phyloP scores from a whole-genome alignment of 2,888 invertebrate species.

The Micropterix aruncella region DNA sequence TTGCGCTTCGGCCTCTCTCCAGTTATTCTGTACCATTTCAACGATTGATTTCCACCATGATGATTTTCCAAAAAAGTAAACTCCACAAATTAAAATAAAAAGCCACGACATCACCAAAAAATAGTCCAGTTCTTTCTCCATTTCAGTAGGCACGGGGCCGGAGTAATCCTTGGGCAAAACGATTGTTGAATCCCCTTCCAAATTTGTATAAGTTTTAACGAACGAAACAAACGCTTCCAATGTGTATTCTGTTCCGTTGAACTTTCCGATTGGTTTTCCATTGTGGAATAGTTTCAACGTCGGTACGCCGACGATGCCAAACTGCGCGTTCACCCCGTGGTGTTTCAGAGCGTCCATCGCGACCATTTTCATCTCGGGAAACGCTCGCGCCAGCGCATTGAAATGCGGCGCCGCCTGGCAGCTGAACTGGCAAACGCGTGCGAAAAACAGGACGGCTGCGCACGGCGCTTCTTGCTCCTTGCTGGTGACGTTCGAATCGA shows the following conservation, averaged over 20 bases:
- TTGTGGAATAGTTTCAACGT: conserved; percentile 82
- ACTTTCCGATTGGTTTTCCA: conserved; percentile 72
- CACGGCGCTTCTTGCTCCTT: conserved; percentile 52
- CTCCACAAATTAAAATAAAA: conserved; percentile 61
- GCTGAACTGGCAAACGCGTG: conserved; percentile 82
- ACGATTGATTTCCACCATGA: conserved; percentile 65
- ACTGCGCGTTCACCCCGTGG: conserved; percentile 77
- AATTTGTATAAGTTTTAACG: conserved; percentile 59
- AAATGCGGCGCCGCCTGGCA: conserved; percentile 80
- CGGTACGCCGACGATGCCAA: conserved; percentile 83
- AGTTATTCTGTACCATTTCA: conserved; percentile 72
- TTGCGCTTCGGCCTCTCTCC: conserved; percentile 78
- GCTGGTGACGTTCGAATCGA: conserved; percentile 48
- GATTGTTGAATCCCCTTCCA: conserved; percentile 45
- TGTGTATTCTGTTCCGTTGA: conserved; percentile 68
- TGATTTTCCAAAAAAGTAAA: conserved; percentile 66
- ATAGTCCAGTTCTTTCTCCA: conserved; percentile 65
- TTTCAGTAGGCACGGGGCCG: conserved; percentile 70
- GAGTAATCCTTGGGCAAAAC: conserved; percentile 63
- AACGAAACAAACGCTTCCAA: conserved; percentile 68
- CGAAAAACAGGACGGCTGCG: conserved; percentile 76
- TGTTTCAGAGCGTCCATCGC: conserved; percentile 81
- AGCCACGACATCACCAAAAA: conserved; percentile 73
- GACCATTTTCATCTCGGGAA: conserved; percentile 74
- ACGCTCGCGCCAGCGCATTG: conserved; percentile 79